A percentile compares a stretch with the other conserved stretches of the same genome.
Evolutionary conservation across 1,140 invertebrate genomes (phyloP).

Genomic region (Drosophila dunni): DNA sequence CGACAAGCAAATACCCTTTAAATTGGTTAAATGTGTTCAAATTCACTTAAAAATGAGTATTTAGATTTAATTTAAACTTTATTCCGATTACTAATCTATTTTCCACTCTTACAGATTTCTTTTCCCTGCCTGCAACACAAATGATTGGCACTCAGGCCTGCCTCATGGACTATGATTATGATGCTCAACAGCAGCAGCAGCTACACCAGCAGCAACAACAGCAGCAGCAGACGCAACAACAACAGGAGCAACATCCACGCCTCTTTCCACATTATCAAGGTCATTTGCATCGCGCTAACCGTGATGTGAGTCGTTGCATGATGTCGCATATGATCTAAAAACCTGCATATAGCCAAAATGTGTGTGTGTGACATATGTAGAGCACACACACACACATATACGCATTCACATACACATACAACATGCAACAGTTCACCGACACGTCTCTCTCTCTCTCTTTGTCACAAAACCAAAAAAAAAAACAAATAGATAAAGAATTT

Average conservation of each 20-base stretch:
- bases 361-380: conserved; percentile 40
- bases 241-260: conserved; percentile 50
- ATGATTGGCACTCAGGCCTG: conserved; percentile 79
- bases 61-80: conserved; percentile 8
- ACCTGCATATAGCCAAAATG: conserved; percentile 35
- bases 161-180: conserved; percentile 71
- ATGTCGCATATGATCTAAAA: conserved; percentile 83
- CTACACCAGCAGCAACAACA: conserved; percentile 48
- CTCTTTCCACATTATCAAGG: conserved; percentile 82
- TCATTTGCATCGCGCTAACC: conserved; percentile 84
- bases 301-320: conserved; percentile 84
- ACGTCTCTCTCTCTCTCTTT: conserved; percentile 30
- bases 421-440: conserved; percentile 52
- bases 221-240: conserved; percentile 33
- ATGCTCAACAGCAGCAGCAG: conserved; percentile 56
- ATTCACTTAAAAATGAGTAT: too few relatives aligned
- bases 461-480: conserved; percentile 21
- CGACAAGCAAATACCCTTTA: conserved; percentile 23
- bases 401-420: conserved; percentile 12
- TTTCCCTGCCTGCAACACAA: conserved; percentile 76
- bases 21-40: background rate
- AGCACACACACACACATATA: conserved; percentile 18
- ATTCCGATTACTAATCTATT: conserved; percentile 7
- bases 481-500: conserved; percentile 6
- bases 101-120: conserved; percentile 68